Conservation (phyloP, 1,140 invertebrate species). For the Andricus grossulariae region DNA sequence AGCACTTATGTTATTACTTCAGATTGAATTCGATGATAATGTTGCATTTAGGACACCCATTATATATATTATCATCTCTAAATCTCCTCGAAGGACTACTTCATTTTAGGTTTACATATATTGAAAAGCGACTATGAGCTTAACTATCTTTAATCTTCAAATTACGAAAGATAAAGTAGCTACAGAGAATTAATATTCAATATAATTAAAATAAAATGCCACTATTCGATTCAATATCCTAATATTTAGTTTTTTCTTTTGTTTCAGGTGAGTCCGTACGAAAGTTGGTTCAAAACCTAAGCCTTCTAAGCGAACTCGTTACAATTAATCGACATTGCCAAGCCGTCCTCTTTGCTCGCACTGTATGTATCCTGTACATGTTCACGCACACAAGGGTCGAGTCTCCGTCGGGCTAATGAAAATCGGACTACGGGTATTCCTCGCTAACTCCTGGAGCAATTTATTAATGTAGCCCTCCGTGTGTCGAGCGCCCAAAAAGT, state of each 20-base stretch:
- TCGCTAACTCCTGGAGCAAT: constrained; percentile 53
- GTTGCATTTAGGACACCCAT: too few species aligned
- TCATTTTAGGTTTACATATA: too few species aligned
- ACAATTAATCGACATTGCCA: constrained; percentile 61
- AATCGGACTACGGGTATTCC: constrained; percentile 53
- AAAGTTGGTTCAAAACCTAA: constrained; percentile 62
- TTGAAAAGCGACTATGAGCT: too few species aligned
- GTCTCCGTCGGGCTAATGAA: constrained; percentile 53
- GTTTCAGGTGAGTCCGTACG: constrained; percentile 61
- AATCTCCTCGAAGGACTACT: too few species aligned
- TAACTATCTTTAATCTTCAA: too few species aligned
- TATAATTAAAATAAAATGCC: neutral
- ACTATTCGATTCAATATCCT: neutral
- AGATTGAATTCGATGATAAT: constrained; percentile 27
- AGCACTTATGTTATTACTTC: constrained; percentile 27
- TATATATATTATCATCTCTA: too few species aligned
- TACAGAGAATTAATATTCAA: too few species aligned
- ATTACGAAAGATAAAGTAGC: too few species aligned
- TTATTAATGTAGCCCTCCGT: constrained; percentile 56
- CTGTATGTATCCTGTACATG: constrained; percentile 40
- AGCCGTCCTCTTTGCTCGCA: constrained; percentile 44
- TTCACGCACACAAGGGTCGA: constrained; percentile 44
- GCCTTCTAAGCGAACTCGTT: constrained; percentile 59
- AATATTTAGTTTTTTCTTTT: constrained; percentile 42
- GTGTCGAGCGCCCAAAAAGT: constrained; percentile 54